phyloP scores from a whole-genome alignment of 2,888 invertebrate species.

The Lycocerus yunnanus region DNA sequence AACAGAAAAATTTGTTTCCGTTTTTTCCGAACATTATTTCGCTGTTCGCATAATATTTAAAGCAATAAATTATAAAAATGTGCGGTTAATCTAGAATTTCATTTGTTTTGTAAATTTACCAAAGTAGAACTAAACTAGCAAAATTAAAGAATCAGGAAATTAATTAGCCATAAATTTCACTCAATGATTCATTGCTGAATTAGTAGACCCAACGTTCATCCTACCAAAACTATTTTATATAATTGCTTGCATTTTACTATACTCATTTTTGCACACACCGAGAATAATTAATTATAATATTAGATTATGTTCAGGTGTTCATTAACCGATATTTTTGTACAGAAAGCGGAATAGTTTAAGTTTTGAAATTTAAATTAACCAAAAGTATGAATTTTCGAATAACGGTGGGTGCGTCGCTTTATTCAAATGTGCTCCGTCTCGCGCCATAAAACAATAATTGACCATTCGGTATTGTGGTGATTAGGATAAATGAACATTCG shows the following conservation, averaged over 20 bases:
- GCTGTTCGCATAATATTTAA: no score
- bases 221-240: background rate
- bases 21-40: no score
- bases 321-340: background rate
- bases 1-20: no score
- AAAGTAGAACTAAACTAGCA: background rate
- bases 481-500: background rate
- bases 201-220: background rate
- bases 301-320: background rate
- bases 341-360: background rate
- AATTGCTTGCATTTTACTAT: background rate
- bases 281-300: background rate
- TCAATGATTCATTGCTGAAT: background rate
- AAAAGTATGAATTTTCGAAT: background rate
- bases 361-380: background rate
- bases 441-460: background rate
- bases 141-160: background rate
- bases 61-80: no score
- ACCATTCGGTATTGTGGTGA: background rate
- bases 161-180: background rate
- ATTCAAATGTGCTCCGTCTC: background rate
- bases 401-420: background rate
- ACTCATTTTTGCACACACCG: background rate
- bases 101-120: background rate
- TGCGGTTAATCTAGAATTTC: background rate